Conservation (phyloP, 2,113 vertebrate genomes). For the Argyrosomus japonicus region DNA sequence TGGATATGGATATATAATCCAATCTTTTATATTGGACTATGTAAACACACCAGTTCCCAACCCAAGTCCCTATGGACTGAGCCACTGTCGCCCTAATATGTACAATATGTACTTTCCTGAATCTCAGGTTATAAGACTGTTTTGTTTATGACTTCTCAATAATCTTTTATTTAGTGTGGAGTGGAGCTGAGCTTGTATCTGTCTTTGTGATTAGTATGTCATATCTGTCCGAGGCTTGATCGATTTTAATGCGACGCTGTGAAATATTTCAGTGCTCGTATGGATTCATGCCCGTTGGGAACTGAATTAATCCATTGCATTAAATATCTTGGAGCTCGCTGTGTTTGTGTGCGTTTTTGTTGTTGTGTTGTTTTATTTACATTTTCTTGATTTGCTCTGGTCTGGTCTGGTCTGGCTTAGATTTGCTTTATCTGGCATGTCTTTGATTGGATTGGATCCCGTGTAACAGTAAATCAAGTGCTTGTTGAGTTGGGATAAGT, state of each 20-base stretch:
- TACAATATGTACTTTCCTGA: too few species aligned
- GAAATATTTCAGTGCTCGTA: background rate
- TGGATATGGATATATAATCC: too few species aligned
- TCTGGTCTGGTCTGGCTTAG: background rate
- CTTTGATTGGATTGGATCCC: slow-evolving; percentile 14
- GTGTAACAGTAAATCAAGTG: slow-evolving; percentile 46
- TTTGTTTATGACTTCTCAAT: background rate
- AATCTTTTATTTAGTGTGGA: too few species aligned
- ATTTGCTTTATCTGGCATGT: background rate
- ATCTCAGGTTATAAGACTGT: background rate
- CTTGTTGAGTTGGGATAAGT: slow-evolving; percentile 28
- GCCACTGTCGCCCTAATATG: too few species aligned
- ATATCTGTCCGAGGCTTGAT: background rate
- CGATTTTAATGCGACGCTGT: background rate
- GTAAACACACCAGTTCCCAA: too few species aligned
- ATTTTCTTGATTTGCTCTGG: background rate
- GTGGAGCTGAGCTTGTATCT: background rate
- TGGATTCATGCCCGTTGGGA: background rate
- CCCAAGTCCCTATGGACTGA: too few species aligned
- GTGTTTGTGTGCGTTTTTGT: background rate
- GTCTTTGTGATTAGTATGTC: background rate
- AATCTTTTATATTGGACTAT: too few species aligned
- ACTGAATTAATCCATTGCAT: background rate
- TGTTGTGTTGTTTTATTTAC: background rate
- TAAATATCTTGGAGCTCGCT: background rate